phyloP scores from a whole-genome alignment of 2,888 invertebrate species.

The Stratiomys singularior region DNA sequence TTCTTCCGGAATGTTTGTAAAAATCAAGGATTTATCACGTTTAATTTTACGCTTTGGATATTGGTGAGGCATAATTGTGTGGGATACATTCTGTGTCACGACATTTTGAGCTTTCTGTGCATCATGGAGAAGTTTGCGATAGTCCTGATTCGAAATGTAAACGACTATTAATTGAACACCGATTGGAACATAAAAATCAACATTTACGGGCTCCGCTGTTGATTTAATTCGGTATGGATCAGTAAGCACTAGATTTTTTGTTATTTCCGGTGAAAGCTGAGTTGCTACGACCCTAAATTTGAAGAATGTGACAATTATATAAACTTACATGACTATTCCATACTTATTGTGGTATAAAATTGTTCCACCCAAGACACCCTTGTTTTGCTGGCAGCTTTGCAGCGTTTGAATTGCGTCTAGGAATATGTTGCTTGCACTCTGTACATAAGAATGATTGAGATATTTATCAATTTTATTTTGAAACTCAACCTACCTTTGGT shows the following conservation, averaged over 20 bases:
- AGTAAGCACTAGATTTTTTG: constrained; percentile 82
- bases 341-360: constrained; percentile 91
- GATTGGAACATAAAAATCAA: constrained; percentile 78
- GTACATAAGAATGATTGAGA: constrained; percentile 57
- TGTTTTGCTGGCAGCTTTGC: constrained; percentile 82
- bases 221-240: constrained; percentile 87
- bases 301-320: too few species aligned
- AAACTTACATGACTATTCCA: constrained; percentile 56
- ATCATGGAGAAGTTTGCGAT: constrained; percentile 67
- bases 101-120: constrained; percentile 65
- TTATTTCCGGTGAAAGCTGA: constrained; percentile 78
- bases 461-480: neutral
- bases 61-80: constrained; percentile 58
- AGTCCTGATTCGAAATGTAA: constrained; percentile 75
- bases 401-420: constrained; percentile 87
- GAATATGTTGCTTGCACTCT: constrained; percentile 89
- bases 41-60: constrained; percentile 70
- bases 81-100: constrained; percentile 58
- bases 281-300: constrained; percentile 79
- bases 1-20: constrained; percentile 86
- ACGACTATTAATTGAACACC: constrained; percentile 84
- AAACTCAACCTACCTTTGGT: constrained; percentile 74
- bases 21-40: constrained; percentile 81
- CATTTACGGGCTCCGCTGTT: constrained; percentile 76
- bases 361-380: constrained; percentile 84